phyloP scores from a whole-genome alignment of 2,797 vertebrate species.

The Sebastes reedi region DNA sequence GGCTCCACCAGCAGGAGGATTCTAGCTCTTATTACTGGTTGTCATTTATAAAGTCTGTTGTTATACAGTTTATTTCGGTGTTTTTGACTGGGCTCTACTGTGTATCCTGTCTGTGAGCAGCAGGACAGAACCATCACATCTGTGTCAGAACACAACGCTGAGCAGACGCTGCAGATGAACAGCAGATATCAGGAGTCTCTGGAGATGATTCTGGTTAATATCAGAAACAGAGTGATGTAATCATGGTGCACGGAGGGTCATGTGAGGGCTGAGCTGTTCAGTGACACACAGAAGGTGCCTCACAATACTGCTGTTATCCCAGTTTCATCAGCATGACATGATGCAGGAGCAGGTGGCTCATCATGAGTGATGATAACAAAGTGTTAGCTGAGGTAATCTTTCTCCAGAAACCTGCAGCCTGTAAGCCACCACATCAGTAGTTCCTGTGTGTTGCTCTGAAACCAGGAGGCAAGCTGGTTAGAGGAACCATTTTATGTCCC shows the following conservation, averaged over 20 bases:
- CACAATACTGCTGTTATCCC: slow-evolving; percentile 10
- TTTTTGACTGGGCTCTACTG: not conserved
- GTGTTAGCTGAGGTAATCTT: slow-evolving; percentile 27
- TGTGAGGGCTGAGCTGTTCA: slow-evolving; percentile 21
- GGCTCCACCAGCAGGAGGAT: slow-evolving; percentile 25
- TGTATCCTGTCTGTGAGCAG: not conserved
- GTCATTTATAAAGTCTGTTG: not conserved
- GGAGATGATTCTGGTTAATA: slow-evolving; percentile 35
- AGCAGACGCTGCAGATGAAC: slow-evolving; percentile 15
- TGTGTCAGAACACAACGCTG: not conserved
- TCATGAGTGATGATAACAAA: slow-evolving; percentile 40
- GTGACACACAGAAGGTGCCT: slow-evolving; percentile 32
- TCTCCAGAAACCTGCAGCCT: slow-evolving; percentile 10
- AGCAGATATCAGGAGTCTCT: slow-evolving; percentile 14
- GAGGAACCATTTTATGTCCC: not conserved
- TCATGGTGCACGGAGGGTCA: slow-evolving; percentile 27
- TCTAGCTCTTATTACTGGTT: not conserved
- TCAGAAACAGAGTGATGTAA: slow-evolving; percentile 36
- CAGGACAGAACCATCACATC: not conserved
- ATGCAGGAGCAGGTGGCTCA: slow-evolving; percentile 56
- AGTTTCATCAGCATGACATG: slow-evolving; percentile 26
- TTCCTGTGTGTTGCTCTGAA: not conserved
- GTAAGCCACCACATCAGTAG: not conserved
- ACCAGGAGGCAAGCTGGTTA: not conserved
- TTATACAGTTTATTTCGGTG: not conserved